A percentile compares a stretch with the other conserved stretches of the same genome.
Evolutionary conservation across 1,140 invertebrate species (phyloP).

Genomic region (Tetragnatha versicolor): DNA sequence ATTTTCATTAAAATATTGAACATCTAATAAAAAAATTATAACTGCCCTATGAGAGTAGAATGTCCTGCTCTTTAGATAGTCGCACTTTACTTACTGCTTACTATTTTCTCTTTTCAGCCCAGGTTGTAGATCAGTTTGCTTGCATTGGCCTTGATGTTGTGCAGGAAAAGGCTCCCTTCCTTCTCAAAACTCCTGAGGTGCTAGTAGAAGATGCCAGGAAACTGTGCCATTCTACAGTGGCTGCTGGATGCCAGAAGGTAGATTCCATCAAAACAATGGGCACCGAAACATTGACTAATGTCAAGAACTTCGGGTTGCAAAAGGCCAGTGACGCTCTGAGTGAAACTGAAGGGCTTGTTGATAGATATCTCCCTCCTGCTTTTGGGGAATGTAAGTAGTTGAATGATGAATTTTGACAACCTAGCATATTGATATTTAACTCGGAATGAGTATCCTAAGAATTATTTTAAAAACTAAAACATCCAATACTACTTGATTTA

Average conservation of each 20-base stretch:
- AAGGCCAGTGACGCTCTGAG: slow-evolving; percentile 34
- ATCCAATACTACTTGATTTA: no score
- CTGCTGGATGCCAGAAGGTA: slow-evolving; percentile 16
- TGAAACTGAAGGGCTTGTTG: slow-evolving; percentile 40
- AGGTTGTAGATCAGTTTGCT: slow-evolving; percentile 24
- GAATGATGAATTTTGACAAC: no score
- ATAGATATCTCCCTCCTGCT: slow-evolving; percentile 33
- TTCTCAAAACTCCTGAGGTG: slow-evolving; percentile 29
- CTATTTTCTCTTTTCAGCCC: slow-evolving; percentile 29
- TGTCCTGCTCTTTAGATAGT: no score
- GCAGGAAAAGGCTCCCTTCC: slow-evolving; percentile 37
- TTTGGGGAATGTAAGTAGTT: slow-evolving; percentile 51
- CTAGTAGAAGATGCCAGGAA: slow-evolving; percentile 44
- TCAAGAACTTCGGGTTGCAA: slow-evolving; percentile 41
- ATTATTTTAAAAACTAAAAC: no score
- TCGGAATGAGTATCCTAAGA: no score
- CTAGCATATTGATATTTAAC: no score
- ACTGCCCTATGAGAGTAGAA: no score
- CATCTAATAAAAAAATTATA: no score
- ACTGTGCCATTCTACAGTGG: slow-evolving; percentile 21
- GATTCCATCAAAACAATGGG: slow-evolving; percentile 34
- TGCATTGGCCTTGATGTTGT: slow-evolving; percentile 38
- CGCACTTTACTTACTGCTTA: no score
- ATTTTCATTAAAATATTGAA: no score
- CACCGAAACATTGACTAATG: slow-evolving; percentile 10